phyloP scores from a whole-genome alignment of 2,797 vertebrate genomes.

The Echeneis naucrates region DNA sequence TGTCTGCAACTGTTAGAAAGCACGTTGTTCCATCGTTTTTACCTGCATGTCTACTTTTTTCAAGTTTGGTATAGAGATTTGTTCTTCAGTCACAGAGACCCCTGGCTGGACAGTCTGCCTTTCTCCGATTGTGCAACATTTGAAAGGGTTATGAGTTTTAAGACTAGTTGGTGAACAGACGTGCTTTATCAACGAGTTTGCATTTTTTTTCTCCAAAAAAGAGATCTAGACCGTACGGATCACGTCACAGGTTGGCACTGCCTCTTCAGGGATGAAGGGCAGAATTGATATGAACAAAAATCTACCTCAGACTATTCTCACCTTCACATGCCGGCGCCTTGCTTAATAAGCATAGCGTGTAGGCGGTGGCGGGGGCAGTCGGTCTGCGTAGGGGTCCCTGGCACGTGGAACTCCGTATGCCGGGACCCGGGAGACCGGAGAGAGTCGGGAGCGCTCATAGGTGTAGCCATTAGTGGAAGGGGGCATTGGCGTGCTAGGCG shows the following conservation, averaged over 20 bases:
- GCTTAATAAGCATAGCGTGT: conserved; percentile 87
- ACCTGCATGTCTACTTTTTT: conserved; percentile 9
- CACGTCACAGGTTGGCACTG: conserved; percentile 46
- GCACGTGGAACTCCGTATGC: conserved; percentile 91
- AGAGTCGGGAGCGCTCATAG: conserved; percentile 92
- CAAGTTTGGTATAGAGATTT: conserved; percentile 13
- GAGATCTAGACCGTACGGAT: conserved; percentile 16
- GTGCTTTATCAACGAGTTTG: conserved; percentile 29
- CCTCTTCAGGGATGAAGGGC: conserved; percentile 33
- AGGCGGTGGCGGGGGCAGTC: conserved; percentile 84
- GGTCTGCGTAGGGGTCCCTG: conserved; percentile 90
- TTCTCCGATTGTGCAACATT: conserved; percentile 11
- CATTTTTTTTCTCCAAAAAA: conserved; percentile 22
- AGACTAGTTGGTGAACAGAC: neutral
- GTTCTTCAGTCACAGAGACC: conserved; percentile 20
- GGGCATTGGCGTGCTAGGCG: conserved; percentile 77
- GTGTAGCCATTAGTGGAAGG: conserved; percentile 90
- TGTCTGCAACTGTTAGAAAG: conserved; percentile 56
- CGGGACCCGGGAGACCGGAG: conserved; percentile 89
- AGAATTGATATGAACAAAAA: conserved; percentile 36
- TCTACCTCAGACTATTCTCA: conserved; percentile 78
- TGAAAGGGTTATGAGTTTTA: neutral
- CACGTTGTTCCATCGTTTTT: conserved; percentile 52
- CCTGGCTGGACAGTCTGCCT: conserved; percentile 12
- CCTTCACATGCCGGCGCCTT: conserved; percentile 79